Evolutionary conservation across 1,140 invertebrate genomes (phyloP).

Genomic region (Zaprionus ghesquierei): DNA sequence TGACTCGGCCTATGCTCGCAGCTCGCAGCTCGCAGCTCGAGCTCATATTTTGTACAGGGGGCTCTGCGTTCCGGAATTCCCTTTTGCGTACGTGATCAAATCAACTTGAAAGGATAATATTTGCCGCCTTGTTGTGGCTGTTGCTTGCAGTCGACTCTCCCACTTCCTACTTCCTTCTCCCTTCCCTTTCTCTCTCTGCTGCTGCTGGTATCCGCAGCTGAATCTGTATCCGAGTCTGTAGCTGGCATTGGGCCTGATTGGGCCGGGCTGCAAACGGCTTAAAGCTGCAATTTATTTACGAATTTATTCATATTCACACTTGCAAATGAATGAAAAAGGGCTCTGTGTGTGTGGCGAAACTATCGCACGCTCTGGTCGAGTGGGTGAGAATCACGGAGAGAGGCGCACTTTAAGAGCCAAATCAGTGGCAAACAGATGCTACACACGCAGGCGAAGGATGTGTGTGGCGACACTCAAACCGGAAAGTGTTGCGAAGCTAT

Average conservation of each 20-base stretch:
- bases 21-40: slow-evolving; percentile 21
- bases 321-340: slow-evolving; percentile 70
- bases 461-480: not conserved
- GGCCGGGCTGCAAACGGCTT: slow-evolving; percentile 49
- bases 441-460: not conserved
- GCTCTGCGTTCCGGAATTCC: slow-evolving; percentile 74
- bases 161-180: not conserved
- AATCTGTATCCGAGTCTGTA: slow-evolving; percentile 14
- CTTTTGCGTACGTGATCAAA: slow-evolving; percentile 83
- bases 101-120: slow-evolving; percentile 83
- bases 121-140: slow-evolving; percentile 69
- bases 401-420: slow-evolving; percentile 25
- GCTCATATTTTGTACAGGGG: slow-evolving; percentile 74
- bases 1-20: too few relatives aligned
- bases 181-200: too few relatives aligned
- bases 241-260: slow-evolving; percentile 36
- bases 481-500: not conserved
- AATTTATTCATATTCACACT: slow-evolving; percentile 82
- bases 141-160: slow-evolving; percentile 18
- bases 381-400: not conserved
- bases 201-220: slow-evolving; percentile 4
- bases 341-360: slow-evolving; percentile 1
- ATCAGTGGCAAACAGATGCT: slow-evolving; percentile 24
- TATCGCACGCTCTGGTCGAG: not conserved
- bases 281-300: slow-evolving; percentile 81